Percentiles rank a stretch among this genome's conserved stretches.
phyloP scores from a whole-genome alignment of 2,113 vertebrate species.

The Takifugu bimaculatus region DNA sequence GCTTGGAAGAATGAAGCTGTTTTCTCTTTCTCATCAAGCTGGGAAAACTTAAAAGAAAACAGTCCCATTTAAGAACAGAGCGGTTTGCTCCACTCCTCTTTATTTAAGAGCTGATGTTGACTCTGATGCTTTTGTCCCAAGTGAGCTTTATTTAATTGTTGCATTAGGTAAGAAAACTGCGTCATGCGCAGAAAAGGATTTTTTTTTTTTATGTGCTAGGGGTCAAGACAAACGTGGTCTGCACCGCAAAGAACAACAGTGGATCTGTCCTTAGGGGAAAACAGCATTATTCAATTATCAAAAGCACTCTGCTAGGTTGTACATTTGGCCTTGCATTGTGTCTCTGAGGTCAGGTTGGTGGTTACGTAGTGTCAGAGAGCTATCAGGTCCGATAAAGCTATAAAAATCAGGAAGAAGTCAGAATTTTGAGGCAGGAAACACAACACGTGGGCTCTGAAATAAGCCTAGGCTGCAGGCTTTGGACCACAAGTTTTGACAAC shows the following conservation, averaged over 20 bases:
- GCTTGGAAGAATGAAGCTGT: neutral
- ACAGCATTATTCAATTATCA: slow-evolving; percentile 29
- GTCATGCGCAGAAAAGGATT: slow-evolving; percentile 40
- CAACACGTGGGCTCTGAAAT: slow-evolving; percentile 13
- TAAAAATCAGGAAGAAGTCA: slow-evolving; percentile 52
- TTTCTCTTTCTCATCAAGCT: slow-evolving; percentile 12
- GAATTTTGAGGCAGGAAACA: neutral
- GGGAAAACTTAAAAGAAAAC: slow-evolving; percentile 23
- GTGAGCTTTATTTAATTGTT: slow-evolving; percentile 43
- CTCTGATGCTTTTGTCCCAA: slow-evolving; percentile 47
- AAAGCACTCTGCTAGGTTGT: slow-evolving; percentile 15
- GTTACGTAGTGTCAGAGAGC: neutral
- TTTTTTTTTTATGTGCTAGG: slow-evolving; percentile 21
- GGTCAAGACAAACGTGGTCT: slow-evolving; percentile 31
- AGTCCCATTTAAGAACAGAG: slow-evolving; percentile 27
- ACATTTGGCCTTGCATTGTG: slow-evolving; percentile 8
- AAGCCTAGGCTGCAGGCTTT: slow-evolving; percentile 45
- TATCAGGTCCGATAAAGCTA: slow-evolving; percentile 24
- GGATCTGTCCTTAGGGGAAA: slow-evolving; percentile 20
- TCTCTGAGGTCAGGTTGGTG: slow-evolving; percentile 6
- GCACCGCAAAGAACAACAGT: slow-evolving; percentile 20
- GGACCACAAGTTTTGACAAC: slow-evolving; percentile 37
- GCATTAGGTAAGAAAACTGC: slow-evolving; percentile 35
- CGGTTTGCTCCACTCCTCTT: slow-evolving; percentile 19
- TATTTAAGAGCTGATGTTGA: slow-evolving; percentile 37